Evolutionary conservation across 2,797 vertebrate genomes (phyloP), one percentile per base, ranked within the genome.

Genomic region (Enteromius mattozi): DNA sequence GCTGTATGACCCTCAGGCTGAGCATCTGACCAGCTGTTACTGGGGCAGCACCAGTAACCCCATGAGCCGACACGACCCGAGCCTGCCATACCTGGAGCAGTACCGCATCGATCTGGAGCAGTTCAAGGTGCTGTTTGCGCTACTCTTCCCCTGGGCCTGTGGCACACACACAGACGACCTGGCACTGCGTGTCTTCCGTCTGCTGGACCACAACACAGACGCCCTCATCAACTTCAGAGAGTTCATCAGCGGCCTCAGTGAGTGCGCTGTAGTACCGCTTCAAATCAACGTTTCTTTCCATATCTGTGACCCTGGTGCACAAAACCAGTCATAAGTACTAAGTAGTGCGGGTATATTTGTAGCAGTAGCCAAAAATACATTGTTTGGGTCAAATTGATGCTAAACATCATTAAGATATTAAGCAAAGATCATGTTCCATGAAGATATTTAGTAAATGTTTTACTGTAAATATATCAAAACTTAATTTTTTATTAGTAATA

Each of bases 1-100:
- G 17, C 6, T 78, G 2, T 54, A 1, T 54, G 21, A 27, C 59
- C 85, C 33, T 72, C 82, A 99, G 98, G 95, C 97, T 0, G 98
- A 99, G 70, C 97, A 99, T 89, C 94, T 99, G 90, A 98, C 97
- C 72, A 99, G 97, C 94, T 99, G 97, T 91, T 99, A 99, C 93
- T 99, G 98, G 98, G 98, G 98, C 0, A 96, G 97, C 33, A 97
- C 94, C 93, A 98, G 96, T 93, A 97, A 96, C 1, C 97, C 97
- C 1, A 94, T 94, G 3, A 97, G 98, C 90, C 94, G 97, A 2
- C 98, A 99, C 0, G 98, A 99, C 92, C 98, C 98, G 90, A 98
- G 97, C 92, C 95, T 99, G 91, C 97, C 98, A 0, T 99, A 99
- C 89, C 95, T 99, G 88, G 98, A 99, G 90, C 98, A 99, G 93